These are phyloP conservation scores for Ernsta delagoae DNA, from an alignment of 2,888 invertebrate genomes.

Conservation along the genomic window DNA sequence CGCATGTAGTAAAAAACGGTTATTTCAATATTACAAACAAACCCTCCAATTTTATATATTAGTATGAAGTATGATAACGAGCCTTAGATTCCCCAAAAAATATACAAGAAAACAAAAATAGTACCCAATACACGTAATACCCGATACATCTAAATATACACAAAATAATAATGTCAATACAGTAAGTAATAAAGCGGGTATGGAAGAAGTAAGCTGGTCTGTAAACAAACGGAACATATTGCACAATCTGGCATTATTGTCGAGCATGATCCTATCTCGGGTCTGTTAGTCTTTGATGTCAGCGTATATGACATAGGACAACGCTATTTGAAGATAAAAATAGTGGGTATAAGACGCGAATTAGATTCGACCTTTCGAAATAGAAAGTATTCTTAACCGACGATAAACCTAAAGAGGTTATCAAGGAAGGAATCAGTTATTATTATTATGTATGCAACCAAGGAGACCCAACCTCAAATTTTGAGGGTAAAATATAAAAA, in stretches of 20 bases:
- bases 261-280: conserved; percentile 13
- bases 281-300: conserved; percentile 11
- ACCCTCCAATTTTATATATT: no score
- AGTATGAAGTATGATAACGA: no score
- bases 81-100: no score
- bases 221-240: conserved; percentile 26
- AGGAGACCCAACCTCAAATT: no score
- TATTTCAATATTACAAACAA: no score
- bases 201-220: not conserved
- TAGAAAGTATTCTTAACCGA: not conserved
- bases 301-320: conserved; percentile 1
- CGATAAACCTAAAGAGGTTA: no score
- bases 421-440: no score
- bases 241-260: conserved; percentile 9
- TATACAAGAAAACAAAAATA: no score
- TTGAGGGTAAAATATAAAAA: no score
- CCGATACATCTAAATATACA: not conserved
- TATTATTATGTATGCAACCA: no score
- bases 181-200: conserved; percentile 1
- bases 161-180: not conserved
- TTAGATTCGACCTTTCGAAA: not conserved
- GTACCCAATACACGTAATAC: no score
- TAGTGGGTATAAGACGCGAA: not conserved
- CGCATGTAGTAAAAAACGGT: no score
- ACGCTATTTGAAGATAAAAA: not conserved